These are phyloP conservation scores for Tyria jacobaeae DNA, from an alignment of 2,888 invertebrate species.

Conservation along the genomic window DNA sequence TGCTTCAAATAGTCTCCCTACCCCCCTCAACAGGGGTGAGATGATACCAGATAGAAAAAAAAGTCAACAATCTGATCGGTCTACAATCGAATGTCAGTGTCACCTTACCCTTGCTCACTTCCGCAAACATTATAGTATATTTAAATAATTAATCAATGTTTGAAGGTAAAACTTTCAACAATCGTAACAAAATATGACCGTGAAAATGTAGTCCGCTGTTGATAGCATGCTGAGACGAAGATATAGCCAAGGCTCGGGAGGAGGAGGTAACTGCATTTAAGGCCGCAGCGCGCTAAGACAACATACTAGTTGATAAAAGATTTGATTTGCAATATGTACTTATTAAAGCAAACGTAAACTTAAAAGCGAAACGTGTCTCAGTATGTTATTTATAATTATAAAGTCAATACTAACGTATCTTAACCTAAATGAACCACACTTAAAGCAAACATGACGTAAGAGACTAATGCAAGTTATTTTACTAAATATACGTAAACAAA, in stretches of 20 bases:
- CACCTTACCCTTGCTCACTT: slow-evolving; percentile 12
- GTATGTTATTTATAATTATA: slow-evolving; percentile 8
- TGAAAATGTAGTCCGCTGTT: slow-evolving; percentile 47
- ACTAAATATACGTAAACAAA: background rate
- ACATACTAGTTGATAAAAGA: background rate
- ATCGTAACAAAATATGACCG: slow-evolving; percentile 37
- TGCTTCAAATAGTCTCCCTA: too few species aligned
- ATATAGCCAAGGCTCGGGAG: slow-evolving; percentile 69
- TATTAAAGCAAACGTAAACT: background rate
- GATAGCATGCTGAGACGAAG: slow-evolving; percentile 50
- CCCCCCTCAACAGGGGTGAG: too few species aligned
- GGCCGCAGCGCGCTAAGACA: slow-evolving; percentile 23
- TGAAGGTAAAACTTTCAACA: slow-evolving; percentile 37
- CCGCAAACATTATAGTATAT: background rate
- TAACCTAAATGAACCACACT: slow-evolving; percentile 8
- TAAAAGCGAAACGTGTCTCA: background rate
- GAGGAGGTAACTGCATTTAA: slow-evolving; percentile 48
- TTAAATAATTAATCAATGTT: slow-evolving; percentile 14
- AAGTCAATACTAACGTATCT: slow-evolving; percentile 6
- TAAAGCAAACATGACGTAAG: slow-evolving; percentile 1
- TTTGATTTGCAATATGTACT: background rate
- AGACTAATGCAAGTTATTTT: background rate
- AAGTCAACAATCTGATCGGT: too few species aligned
- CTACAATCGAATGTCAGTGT: background rate
- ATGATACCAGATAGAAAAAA: too few species aligned